Evolutionary conservation across 1,140 invertebrate genomes (phyloP).

Genomic region (Neodiprion pinetum): DNA sequence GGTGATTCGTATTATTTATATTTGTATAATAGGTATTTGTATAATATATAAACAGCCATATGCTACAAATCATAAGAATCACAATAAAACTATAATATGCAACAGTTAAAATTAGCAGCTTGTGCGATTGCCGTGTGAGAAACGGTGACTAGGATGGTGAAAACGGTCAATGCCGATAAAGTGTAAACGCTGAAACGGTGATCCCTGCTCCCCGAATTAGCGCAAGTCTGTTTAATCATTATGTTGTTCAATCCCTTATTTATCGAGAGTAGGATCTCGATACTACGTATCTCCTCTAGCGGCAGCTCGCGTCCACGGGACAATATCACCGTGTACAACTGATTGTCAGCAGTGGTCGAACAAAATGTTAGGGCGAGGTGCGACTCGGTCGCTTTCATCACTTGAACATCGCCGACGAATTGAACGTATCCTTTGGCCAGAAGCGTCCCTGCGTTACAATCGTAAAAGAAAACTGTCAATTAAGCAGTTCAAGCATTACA

Average conservation of each 20-base stretch:
- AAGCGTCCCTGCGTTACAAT: constrained; percentile 47
- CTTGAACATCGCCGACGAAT: constrained; percentile 75
- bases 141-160: too few species aligned
- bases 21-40: too few species aligned
- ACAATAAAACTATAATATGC: too few species aligned
- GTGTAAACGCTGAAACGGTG: too few species aligned
- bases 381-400: constrained; percentile 76
- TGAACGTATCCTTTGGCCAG: constrained; percentile 65
- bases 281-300: constrained; percentile 64
- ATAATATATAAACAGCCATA: too few species aligned
- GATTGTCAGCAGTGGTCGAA: constrained; percentile 64
- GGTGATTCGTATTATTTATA: too few species aligned
- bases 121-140: too few species aligned
- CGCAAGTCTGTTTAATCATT: constrained; percentile 49
- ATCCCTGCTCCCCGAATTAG: constrained; percentile 32
- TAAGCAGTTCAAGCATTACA: too few species aligned
- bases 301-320: constrained; percentile 67
- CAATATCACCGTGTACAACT: constrained; percentile 74
- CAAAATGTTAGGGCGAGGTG: constrained; percentile 80
- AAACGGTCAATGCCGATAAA: too few species aligned
- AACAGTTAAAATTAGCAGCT: too few species aligned
- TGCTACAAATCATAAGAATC: too few species aligned
- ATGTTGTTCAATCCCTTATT: constrained; percentile 62
- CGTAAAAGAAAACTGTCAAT: too few species aligned
- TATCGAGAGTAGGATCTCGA: constrained; percentile 68